Evolutionary conservation across 2,113 vertebrate genomes (phyloP).

Genomic region (Grammomys surdaster): DNA sequence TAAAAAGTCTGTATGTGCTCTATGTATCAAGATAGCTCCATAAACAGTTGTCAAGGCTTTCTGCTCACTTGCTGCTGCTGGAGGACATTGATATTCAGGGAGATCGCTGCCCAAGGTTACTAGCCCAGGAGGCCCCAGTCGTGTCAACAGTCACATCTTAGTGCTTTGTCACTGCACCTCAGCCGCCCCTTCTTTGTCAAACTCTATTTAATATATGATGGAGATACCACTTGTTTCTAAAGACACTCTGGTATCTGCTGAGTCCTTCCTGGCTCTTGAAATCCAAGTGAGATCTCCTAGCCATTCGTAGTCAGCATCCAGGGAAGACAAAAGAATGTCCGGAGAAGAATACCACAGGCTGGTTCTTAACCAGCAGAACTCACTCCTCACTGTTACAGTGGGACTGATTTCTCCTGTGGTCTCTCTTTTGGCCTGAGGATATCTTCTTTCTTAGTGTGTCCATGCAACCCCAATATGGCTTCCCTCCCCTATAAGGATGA

Average conservation of each 20-base stretch:
- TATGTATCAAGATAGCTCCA: neutral
- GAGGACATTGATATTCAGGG: neutral
- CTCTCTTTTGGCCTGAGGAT: neutral
- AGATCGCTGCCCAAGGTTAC: neutral
- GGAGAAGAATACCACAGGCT: neutral
- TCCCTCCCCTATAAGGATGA: neutral
- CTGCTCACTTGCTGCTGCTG: neutral
- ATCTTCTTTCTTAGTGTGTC: neutral
- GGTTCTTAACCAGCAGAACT: neutral
- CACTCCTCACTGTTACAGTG: neutral
- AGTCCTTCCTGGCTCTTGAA: neutral
- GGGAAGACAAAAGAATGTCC: neutral
- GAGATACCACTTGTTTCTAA: neutral
- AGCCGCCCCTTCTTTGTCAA: neutral
- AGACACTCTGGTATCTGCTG: neutral
- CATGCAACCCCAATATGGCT: neutral
- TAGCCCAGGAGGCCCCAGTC: neutral
- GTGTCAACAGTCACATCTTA: neutral
- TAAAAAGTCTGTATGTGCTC: neutral
- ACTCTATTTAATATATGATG: neutral
- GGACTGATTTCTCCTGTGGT: neutral
- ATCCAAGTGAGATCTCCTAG: neutral
- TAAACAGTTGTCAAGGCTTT: neutral
- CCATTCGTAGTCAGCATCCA: neutral
- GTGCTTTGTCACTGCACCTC: neutral